Percentiles rank a stretch among this genome's conserved stretches.
Evolutionary conservation across 53 echinoderm and acorn worm genomes (phyloP).

Genomic region (Zoroaster sp.): DNA sequence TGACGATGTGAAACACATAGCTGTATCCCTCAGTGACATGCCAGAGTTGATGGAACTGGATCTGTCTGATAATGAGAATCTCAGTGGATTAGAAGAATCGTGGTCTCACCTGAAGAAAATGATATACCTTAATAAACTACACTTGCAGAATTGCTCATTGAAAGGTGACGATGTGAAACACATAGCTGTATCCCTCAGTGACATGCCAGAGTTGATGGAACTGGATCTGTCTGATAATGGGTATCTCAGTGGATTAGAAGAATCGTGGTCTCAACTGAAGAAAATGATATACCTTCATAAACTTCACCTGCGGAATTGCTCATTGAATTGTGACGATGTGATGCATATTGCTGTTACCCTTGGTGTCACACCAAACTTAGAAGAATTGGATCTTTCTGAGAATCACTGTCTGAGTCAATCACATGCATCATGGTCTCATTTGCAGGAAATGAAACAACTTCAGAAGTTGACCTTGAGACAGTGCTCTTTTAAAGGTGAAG

Average conservation of each 20-base stretch:
- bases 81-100: too few species aligned
- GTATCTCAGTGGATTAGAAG: too few species aligned
- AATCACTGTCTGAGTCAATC: neutral
- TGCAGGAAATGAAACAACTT: neutral
- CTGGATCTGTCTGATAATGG: neutral
- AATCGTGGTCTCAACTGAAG: neutral
- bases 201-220: neutral
- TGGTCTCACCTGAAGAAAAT: neutral
- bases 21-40: neutral
- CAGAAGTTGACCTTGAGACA: neutral
- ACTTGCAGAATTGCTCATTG: neutral
- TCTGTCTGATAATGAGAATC: neutral
- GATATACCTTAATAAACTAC: neutral
- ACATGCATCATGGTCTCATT: neutral
- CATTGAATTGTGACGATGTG: neutral
- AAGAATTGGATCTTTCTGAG: neutral
- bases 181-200: neutral
- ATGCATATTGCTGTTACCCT: neutral
- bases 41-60: neutral
- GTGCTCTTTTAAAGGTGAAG: neutral
- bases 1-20: neutral
- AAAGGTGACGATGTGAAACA: neutral
- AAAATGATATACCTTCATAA: neutral
- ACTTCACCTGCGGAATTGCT: neutral
- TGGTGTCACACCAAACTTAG: neutral